Evolutionary conservation across 2,113 vertebrate genomes (phyloP), one percentile per base, ranked within the genome.

Genomic region (Loxodonta africana): DNA sequence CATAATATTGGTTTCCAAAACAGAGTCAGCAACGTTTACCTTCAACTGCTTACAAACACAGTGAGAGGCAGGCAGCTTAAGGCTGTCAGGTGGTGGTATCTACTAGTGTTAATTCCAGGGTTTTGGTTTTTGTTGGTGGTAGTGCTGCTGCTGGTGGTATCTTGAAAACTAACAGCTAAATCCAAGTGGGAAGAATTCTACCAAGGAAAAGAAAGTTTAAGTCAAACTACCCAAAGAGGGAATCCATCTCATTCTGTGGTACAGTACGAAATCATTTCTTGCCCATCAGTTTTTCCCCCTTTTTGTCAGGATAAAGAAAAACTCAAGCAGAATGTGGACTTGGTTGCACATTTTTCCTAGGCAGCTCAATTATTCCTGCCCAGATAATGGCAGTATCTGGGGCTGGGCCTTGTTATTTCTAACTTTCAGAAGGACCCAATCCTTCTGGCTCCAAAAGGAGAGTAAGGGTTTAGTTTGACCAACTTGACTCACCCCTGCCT

Each of bases 271-370:
- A 62, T n/a, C 30, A 60, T 10, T 0, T 53, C 28, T 57, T 53
- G 9, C 41, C 44, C 65, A 74, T 69, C 33, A 44, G 12, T 14
- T 81, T 91, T 86, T 28, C n/a, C 33, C 30, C 26, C 26, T 62
- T 87, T 46, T 46, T 37, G 41, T 74, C 44, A 87, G 20, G 85
- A 78, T 82, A 91, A 88, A 94, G 73, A 65, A 93, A 91, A 92
- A 0, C 7, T 14, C 26, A 11, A 84, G 17, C 15, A 26, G n/a
- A 14, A 1, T 41, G 4, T 51, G 18, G 37, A 4, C 78, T 87
- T 76, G n/a, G 5, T 41, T 62, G 51, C 15, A 37, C 14, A 17
- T 65, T 94, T 91, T 60, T 63, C 46, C 82, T 74, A 8, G 62
- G 17, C 28, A 57, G 1, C 3, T 26, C 65, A 69, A 4, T 95